A percentile compares a stretch with the other conserved stretches of the same genome.
phyloP scores from a whole-genome alignment of 2,797 vertebrate genomes.

The Lateolabrax maculatus region DNA sequence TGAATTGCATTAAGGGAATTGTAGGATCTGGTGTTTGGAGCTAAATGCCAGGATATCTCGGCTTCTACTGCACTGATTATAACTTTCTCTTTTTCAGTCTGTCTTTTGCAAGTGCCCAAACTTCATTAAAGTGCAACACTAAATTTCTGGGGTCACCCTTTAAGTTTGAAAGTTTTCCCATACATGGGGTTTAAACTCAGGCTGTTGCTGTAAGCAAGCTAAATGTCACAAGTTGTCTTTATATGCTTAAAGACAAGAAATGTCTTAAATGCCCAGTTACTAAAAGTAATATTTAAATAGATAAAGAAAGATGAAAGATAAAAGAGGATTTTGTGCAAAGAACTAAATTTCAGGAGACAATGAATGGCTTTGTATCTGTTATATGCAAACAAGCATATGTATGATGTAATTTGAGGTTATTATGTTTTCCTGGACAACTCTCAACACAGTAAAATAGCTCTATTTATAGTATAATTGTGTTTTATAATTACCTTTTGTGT shows the following conservation, averaged over 20 bases:
- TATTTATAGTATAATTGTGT: not conserved
- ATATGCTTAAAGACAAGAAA: not conserved
- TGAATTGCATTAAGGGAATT: not conserved
- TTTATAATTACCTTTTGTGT: constrained; percentile 12
- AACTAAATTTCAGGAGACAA: not conserved
- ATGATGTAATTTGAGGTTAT: too few species aligned
- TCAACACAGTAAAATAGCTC: not conserved
- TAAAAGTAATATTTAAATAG: too few species aligned
- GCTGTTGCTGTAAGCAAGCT: not conserved
- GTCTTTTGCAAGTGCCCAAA: not conserved
- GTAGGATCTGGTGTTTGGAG: not conserved
- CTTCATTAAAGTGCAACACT: not conserved
- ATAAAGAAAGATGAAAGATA: too few species aligned
- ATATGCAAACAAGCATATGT: not conserved
- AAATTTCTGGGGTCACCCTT: not conserved
- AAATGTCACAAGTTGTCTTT: not conserved
- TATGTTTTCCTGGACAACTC: not conserved
- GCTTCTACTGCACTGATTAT: not conserved
- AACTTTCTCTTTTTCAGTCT: not conserved
- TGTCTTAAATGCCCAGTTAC: not conserved
- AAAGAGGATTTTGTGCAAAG: not conserved
- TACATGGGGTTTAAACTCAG: not conserved
- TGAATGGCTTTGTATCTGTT: not conserved
- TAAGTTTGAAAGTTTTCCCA: not conserved
- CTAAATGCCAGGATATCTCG: not conserved